Conservation (phyloP, 2,113 vertebrate species). For the Strix uralensis region DNA sequence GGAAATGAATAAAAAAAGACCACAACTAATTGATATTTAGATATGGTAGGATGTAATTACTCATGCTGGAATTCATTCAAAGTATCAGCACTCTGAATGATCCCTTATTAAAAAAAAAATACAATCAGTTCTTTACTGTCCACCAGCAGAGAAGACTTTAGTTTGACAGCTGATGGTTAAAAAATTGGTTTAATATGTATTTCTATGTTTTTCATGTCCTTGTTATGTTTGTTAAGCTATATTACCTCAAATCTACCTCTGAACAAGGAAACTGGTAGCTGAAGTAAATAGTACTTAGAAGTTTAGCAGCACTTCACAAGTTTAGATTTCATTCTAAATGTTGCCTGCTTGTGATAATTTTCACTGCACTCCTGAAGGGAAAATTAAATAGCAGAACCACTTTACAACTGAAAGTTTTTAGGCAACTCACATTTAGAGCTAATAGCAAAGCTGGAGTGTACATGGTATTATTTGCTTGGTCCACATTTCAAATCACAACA, state of each 20-base stretch:
- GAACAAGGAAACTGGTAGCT: background rate
- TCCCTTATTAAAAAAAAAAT: background rate
- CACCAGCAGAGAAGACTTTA: background rate
- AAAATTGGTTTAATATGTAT: background rate
- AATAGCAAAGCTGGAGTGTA: background rate
- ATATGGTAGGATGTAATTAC: slow-evolving; percentile 40
- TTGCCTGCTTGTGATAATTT: background rate
- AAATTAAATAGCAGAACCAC: background rate
- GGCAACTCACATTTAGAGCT: background rate
- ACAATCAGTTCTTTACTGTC: slow-evolving; percentile 7
- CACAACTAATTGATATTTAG: slow-evolving; percentile 41
- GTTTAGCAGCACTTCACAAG: background rate
- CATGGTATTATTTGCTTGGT: background rate
- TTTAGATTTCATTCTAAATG: background rate
- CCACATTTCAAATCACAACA: background rate
- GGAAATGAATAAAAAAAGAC: background rate
- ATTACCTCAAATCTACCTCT: background rate
- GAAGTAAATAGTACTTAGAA: background rate
- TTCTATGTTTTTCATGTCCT: background rate
- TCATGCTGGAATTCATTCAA: slow-evolving; percentile 46
- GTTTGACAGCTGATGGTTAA: background rate
- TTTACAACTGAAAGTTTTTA: background rate
- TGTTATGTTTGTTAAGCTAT: background rate
- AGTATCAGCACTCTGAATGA: background rate
- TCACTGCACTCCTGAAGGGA: background rate